A percentile compares a stretch with the other conserved stretches of the same genome.
These are phyloP conservation scores for Macrotis lagotis DNA, from an alignment of 2,113 vertebrate species.

Conservation along the genomic window DNA sequence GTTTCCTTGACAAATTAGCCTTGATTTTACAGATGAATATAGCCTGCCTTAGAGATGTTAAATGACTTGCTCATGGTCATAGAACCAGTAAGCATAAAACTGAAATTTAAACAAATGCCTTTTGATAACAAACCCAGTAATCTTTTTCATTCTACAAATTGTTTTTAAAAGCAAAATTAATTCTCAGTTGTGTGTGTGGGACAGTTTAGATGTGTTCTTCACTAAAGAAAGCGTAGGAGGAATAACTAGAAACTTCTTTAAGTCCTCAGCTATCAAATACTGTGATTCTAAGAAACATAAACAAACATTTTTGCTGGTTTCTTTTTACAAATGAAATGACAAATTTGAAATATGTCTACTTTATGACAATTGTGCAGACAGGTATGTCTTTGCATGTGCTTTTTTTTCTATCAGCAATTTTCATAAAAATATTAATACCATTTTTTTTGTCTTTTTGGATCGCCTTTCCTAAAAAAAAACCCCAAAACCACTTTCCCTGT, in stretches of 20 bases:
- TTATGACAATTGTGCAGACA: constrained; percentile 39
- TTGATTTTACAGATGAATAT: neutral
- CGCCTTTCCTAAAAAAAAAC: neutral
- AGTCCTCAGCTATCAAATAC: neutral
- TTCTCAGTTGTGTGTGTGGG: neutral
- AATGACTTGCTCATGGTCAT: neutral
- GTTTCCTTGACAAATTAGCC: neutral
- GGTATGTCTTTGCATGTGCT: neutral
- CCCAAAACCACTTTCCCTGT: neutral
- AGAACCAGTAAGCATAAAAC: neutral
- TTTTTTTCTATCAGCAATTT: neutral
- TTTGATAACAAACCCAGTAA: neutral
- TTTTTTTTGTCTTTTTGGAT: constrained; percentile 27
- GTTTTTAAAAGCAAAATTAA: constrained; percentile 7
- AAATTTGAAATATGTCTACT: neutral
- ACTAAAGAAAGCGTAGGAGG: neutral
- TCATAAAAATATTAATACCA: constrained; percentile 23
- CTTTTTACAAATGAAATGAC: neutral
- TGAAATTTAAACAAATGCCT: neutral
- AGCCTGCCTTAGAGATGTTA: neutral
- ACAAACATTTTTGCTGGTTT: neutral
- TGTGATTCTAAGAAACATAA: neutral
- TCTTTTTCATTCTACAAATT: neutral
- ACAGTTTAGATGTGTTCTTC: neutral
- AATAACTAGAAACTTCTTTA: constrained; percentile 2